phyloP scores from a whole-genome alignment of 2,797 vertebrate genomes.

The Manis pentadactyla region DNA sequence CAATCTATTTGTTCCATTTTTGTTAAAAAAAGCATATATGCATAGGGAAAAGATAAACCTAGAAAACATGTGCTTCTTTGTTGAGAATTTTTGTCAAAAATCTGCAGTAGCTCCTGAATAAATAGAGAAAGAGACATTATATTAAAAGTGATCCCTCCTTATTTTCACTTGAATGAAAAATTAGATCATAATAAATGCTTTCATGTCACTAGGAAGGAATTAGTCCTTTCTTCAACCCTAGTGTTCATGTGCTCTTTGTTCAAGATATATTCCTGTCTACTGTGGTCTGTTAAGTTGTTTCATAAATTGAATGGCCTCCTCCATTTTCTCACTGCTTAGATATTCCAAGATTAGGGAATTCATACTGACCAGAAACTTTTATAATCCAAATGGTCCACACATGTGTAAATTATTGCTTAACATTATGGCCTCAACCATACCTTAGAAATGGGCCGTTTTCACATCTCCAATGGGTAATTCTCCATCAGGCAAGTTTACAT shows the following conservation, averaged over 20 bases:
- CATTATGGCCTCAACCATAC: background rate
- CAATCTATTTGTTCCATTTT: background rate
- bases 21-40: background rate
- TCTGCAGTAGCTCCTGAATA: background rate
- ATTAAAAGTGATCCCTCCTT: background rate
- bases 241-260: background rate
- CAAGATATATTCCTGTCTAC: background rate
- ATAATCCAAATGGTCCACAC: background rate
- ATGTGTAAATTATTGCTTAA: background rate
- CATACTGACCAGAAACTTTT: background rate
- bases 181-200: background rate
- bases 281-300: no score
- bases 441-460: background rate
- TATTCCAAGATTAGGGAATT: background rate
- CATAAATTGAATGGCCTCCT: background rate
- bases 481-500: background rate
- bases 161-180: background rate
- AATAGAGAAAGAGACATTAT: background rate
- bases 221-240: background rate
- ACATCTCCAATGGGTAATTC: background rate
- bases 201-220: background rate
- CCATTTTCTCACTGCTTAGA: background rate
- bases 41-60: background rate
- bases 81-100: conserved; percentile 27
- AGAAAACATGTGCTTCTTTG: background rate